Base-by-base conservation (phyloP, 2,888 invertebrate genomes). In the Abrostola triplasia region DNA sequence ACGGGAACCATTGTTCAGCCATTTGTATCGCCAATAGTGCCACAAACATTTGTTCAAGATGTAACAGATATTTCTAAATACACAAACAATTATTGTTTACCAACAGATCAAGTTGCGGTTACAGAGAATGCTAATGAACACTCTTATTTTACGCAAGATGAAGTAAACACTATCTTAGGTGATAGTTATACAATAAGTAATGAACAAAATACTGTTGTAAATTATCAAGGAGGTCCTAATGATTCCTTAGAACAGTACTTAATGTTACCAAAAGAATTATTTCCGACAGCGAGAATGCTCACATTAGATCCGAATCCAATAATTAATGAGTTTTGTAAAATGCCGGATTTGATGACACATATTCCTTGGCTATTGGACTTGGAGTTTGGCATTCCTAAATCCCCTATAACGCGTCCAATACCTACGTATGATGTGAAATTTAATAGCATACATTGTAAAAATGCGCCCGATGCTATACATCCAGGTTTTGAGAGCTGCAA, bases 401-500 rank as follows among this genome's bases (percentile, higher is more conserved):
- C 62, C 36, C 80, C 87, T 24, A 79, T 84, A 4, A 84, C 85
- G 0, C 85, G 90, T 49, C 83, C 84, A 0, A 83, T 91, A 44
- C 88, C 92, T 2, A 75, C 79, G 4, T 93, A 92, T 44, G 87
- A 90, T 73, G 87, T 89, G 0, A 86, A 88, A 48, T 83, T 76
- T 47, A 89, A 90, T 42, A 90, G 87, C 61, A 83, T 92, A 12
- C 77, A 87, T 62, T 91, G 92, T 64, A 90, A 85, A 67, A 89
- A 89, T 61, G 75, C 86, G 13, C 89, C 87, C 0, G 85, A 82
- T 11, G 88, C 88, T 0, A 84, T 91, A 1, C 91, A 92, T 76
- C 92, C 92, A 6, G 89, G 85, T 0, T 93, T 91, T 64, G 90
- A 91, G 13, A 80, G 70, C 5, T 92, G 92, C 52, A 82, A 76